Conservation (phyloP, 2,888 invertebrate species). For the Agonopterix subpropinquella region DNA sequence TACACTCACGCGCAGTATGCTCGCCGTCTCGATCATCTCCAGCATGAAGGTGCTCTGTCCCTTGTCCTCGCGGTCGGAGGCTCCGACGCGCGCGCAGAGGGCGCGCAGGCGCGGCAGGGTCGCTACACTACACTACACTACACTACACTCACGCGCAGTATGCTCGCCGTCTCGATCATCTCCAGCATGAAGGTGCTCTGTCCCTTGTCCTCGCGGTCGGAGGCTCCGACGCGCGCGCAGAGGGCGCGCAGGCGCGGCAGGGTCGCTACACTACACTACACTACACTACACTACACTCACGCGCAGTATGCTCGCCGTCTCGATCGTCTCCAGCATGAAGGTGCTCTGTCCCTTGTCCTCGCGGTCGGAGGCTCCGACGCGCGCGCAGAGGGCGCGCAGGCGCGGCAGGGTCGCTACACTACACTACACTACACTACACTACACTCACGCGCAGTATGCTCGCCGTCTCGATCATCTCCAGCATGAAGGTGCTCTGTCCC, state of each 20-base stretch:
- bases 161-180: slow-evolving; percentile 97
- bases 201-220: slow-evolving; percentile 91
- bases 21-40: slow-evolving; percentile 97
- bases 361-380: slow-evolving; percentile 95
- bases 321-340: slow-evolving; percentile 99
- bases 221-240: slow-evolving; percentile 93
- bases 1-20: slow-evolving; percentile 85
- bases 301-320: slow-evolving; percentile 92
- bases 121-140: slow-evolving; percentile 75
- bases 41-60: slow-evolving; percentile 99
- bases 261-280: slow-evolving; percentile 50
- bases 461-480: slow-evolving; percentile 98
- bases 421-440: slow-evolving; percentile 31
- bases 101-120: slow-evolving; percentile 88
- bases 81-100: slow-evolving; percentile 93
- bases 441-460: slow-evolving; percentile 87
- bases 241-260: slow-evolving; percentile 90
- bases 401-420: slow-evolving; percentile 78
- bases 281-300: slow-evolving; percentile 53
- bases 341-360: slow-evolving; percentile 95
- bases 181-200: slow-evolving; percentile 99
- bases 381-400: slow-evolving; percentile 89
- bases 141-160: slow-evolving; percentile 80
- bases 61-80: slow-evolving; percentile 90
- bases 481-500: slow-evolving; percentile 98